phyloP scores from a whole-genome alignment of 1,140 invertebrate genomes.

The Heliconius hewitsoni region DNA sequence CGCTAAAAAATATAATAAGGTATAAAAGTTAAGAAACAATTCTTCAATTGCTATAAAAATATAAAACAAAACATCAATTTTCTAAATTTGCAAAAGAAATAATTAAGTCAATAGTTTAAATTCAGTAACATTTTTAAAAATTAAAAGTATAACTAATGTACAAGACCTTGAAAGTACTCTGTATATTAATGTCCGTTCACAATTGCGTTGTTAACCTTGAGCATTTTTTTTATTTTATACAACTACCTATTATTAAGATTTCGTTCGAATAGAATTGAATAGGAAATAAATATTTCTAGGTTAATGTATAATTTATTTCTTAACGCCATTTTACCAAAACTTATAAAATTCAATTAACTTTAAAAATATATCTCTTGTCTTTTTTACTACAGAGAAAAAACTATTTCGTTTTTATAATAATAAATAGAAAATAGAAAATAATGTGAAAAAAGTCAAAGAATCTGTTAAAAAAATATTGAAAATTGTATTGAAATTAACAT shows the following conservation, averaged over 20 bases:
- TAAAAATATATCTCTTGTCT: not conserved
- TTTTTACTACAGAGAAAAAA: no score
- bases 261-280: not conserved
- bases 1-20: no score
- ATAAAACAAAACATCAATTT: not conserved
- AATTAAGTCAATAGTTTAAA: not conserved
- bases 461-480: no score
- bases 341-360: not conserved
- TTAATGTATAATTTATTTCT: not conserved
- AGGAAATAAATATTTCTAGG: not conserved
- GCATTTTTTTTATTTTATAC: constrained; percentile 15
- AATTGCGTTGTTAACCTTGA: constrained; percentile 46
- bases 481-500: no score
- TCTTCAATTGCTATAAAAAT: not conserved
- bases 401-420: no score
- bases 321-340: not conserved
- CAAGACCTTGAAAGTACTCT: constrained; percentile 37
- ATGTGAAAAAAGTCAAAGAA: no score
- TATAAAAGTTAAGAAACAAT: not conserved
- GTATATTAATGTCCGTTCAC: constrained; percentile 38
- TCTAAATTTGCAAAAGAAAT: not conserved
- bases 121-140: constrained; percentile 30
- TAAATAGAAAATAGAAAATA: no score
- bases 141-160: constrained; percentile 38
- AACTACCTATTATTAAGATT: constrained; percentile 5